Evolutionary conservation across 2,797 vertebrate species (phyloP).

Genomic region (Mormyrops attenuatus): DNA sequence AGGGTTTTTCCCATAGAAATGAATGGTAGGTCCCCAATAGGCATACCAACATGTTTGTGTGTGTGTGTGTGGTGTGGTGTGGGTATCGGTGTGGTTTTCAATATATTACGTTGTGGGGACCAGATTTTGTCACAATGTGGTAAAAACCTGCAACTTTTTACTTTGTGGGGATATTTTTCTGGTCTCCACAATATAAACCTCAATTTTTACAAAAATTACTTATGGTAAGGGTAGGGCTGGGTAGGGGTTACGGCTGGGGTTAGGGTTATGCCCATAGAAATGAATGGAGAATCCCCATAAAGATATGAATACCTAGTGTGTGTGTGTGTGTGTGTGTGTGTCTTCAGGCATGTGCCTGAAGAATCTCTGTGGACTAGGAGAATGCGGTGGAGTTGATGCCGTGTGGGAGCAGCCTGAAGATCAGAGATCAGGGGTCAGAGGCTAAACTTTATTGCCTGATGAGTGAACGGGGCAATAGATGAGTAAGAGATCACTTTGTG

Average conservation of each 20-base stretch:
- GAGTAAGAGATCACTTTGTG: constrained; percentile 66
- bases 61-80: neutral
- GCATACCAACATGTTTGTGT: neutral
- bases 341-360: constrained; percentile 20
- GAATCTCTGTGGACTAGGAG: constrained; percentile 31
- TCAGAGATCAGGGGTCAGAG: constrained; percentile 55
- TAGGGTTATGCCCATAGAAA: neutral
- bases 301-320: neutral
- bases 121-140: no score
- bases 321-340: constrained; percentile 15
- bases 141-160: no score
- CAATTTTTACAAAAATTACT: no score
- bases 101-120: no score
- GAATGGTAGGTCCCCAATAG: no score
- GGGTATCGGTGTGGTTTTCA: no score
- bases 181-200: no score
- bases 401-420: constrained; percentile 31
- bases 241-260: neutral
- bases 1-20: no score
- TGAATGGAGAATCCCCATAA: neutral
- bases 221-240: neutral
- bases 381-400: constrained; percentile 34
- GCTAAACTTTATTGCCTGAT: constrained; percentile 63
- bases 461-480: constrained; percentile 60
- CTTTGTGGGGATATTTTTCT: no score